Evolutionary conservation across 2,797 vertebrate species (phyloP).

Genomic region (Catamblyrhynchus diadema): DNA sequence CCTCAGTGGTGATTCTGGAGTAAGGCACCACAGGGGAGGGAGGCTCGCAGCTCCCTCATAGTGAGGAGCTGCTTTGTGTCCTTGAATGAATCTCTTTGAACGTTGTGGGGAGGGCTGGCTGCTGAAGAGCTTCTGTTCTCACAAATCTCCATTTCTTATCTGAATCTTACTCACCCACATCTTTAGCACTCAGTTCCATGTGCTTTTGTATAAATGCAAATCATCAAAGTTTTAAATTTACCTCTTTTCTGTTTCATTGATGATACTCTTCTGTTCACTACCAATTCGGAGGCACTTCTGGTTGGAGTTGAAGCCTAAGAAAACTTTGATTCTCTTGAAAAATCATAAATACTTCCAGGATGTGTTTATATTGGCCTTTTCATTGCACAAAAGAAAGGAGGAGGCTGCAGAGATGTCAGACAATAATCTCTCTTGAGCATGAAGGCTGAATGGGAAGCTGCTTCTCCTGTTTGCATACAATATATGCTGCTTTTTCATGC

Average conservation of each 20-base stretch:
- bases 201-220: background rate
- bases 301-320: background rate
- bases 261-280: background rate
- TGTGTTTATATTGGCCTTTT: background rate
- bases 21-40: background rate
- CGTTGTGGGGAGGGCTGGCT: background rate
- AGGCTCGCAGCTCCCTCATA: background rate
- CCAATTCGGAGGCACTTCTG: background rate
- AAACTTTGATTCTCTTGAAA: background rate
- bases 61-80: background rate
- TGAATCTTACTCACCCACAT: background rate
- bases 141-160: background rate
- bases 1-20: background rate
- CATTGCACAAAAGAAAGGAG: background rate
- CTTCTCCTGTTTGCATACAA: conserved; percentile 2
- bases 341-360: background rate
- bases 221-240: background rate
- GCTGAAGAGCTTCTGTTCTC: background rate
- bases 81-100: background rate
- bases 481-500: background rate
- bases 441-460: background rate
- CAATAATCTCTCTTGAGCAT: background rate
- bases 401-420: background rate
- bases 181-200: background rate
- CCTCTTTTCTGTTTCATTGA: background rate